Percentiles rank a stretch among this genome's conserved stretches.
phyloP scores from a whole-genome alignment of 1,140 invertebrate genomes.

The Aphaenogaster rudis region DNA sequence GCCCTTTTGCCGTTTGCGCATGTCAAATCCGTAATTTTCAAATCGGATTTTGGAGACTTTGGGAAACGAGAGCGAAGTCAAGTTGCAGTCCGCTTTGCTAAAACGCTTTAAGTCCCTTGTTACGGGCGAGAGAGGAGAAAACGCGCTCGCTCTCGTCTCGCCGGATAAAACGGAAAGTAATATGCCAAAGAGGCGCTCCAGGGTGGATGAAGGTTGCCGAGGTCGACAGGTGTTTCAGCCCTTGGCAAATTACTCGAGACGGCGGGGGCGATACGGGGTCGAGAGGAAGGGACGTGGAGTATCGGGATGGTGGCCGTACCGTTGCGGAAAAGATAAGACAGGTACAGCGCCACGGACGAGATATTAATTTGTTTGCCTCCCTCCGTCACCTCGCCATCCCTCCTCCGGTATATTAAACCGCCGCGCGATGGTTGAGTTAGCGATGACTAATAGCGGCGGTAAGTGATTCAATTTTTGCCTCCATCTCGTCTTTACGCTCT shows the following conservation, averaged over 20 bases:
- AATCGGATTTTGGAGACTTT: constrained; percentile 10
- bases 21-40: not conserved
- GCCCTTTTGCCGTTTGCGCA: not conserved
- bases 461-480: constrained; percentile 70
- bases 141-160: not conserved
- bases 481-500: constrained; percentile 36
- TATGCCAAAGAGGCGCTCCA: constrained; percentile 64
- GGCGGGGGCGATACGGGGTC: not conserved
- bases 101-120: constrained; percentile 24
- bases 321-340: constrained; percentile 63
- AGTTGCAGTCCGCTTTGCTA: not conserved
- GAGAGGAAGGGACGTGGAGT: constrained; percentile 32
- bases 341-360: constrained; percentile 35
- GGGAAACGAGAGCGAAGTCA: constrained; percentile 11
- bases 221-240: constrained; percentile 63
- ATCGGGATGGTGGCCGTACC: constrained; percentile 20
- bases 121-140: not conserved
- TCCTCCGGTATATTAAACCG: constrained; percentile 67
- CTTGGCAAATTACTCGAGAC: constrained; percentile 70
- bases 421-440: constrained; percentile 63
- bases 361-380: constrained; percentile 70
- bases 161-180: constrained; percentile 64
- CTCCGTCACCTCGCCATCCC: constrained; percentile 10
- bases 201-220: not conserved
- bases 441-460: constrained; percentile 67